These are phyloP conservation scores for Zaprionus kolodkinae DNA, from an alignment of 1,140 invertebrate species.

Conservation along the genomic window DNA sequence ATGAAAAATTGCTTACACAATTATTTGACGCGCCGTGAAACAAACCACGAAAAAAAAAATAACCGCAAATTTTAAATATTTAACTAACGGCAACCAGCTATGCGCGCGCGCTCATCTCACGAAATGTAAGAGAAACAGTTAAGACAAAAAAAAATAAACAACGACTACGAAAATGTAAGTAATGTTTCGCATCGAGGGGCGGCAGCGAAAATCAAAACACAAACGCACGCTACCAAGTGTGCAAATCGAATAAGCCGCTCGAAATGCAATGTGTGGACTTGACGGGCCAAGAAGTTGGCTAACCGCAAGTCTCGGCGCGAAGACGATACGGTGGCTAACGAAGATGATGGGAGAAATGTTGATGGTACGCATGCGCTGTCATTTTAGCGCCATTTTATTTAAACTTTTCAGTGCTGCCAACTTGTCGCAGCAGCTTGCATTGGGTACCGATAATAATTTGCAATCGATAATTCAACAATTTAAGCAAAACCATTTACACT, in stretches of 20 bases:
- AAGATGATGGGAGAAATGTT: slow-evolving; percentile 17
- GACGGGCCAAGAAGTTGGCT: slow-evolving; percentile 46
- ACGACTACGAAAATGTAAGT: neutral
- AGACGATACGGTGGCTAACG: slow-evolving; percentile 15
- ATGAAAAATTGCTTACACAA: slow-evolving; percentile 3
- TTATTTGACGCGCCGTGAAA: too few relatives aligned
- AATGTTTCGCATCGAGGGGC: slow-evolving; percentile 16
- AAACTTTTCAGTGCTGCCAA: slow-evolving; percentile 28
- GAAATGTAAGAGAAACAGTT: slow-evolving; percentile 30
- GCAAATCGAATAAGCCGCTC: slow-evolving; percentile 71
- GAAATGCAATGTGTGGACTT: slow-evolving; percentile 46
- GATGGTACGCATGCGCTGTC: slow-evolving; percentile 38
- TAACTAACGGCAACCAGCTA: slow-evolving; percentile 35
- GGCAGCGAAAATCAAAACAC: slow-evolving; percentile 45
- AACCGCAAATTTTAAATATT: slow-evolving; percentile 67
- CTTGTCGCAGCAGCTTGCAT: neutral
- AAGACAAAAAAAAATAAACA: neutral
- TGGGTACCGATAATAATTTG: neutral
- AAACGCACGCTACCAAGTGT: slow-evolving; percentile 74
- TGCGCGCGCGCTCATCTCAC: slow-evolving; percentile 66
- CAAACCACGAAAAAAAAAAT: slow-evolving; percentile 8
- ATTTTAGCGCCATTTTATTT: slow-evolving; percentile 24
- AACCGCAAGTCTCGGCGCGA: slow-evolving; percentile 47
- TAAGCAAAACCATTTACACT: neutral
- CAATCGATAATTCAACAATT: neutral